Conservation (phyloP, 2,888 invertebrate species). For the Pharmacophagus antenor region DNA sequence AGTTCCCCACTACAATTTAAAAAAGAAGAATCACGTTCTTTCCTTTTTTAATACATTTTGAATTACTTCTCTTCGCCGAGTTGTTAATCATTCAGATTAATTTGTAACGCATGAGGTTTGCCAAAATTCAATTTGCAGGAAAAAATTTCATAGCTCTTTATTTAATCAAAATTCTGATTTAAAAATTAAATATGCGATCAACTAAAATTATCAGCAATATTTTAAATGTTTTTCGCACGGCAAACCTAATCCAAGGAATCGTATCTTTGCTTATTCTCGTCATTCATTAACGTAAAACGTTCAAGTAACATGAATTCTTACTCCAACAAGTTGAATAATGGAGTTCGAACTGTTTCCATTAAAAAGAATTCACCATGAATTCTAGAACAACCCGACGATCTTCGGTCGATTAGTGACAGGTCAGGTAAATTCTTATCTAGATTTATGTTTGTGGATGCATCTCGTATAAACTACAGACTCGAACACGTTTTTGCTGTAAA, state of each 20-base stretch:
- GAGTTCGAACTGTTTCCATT: neutral
- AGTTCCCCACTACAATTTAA: too few species aligned
- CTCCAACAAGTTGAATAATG: constrained; percentile 5
- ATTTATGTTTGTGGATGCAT: neutral
- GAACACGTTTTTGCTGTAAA: neutral
- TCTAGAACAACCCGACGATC: neutral
- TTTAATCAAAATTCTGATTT: too few species aligned
- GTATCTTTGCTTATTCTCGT: constrained; percentile 3
- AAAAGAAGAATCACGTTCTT: too few species aligned
- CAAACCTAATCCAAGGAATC: neutral
- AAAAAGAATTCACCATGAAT: neutral
- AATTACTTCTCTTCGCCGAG: too few species aligned
- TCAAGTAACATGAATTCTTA: constrained; percentile 3
- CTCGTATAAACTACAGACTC: neutral
- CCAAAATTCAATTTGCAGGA: too few species aligned
- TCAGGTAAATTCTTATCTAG: neutral
- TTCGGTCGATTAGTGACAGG: neutral
- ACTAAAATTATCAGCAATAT: too few species aligned
- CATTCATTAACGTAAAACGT: constrained; percentile 15
- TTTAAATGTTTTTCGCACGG: neutral
- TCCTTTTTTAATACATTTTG: too few species aligned
- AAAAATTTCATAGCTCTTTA: too few species aligned
- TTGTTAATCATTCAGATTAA: too few species aligned
- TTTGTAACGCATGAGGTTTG: too few species aligned
- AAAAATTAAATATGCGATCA: too few species aligned